Conservation (phyloP, 2,113 vertebrate species). For the Ptilonorhynchus violaceus region DNA sequence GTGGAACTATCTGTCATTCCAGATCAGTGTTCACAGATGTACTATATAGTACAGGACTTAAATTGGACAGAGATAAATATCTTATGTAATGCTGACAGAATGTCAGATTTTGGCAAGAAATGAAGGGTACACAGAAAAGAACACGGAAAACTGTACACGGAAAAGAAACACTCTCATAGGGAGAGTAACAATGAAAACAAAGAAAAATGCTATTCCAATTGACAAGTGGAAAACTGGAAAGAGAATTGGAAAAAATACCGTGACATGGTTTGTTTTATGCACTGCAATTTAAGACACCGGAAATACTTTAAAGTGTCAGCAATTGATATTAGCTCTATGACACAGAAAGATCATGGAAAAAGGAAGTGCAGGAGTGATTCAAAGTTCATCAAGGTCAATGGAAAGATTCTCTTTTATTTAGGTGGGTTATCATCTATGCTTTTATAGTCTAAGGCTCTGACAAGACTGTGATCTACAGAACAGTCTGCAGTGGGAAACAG, state of each 20-base stretch:
- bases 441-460: neutral
- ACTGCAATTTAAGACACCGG: neutral
- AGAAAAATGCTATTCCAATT: neutral
- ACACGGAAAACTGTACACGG: rapidly evolving
- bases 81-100: neutral
- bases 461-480: neutral
- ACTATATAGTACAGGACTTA: neutral
- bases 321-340: neutral
- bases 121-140: neutral
- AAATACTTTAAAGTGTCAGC: neutral
- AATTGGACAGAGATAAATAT: neutral
- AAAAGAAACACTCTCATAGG: neutral
- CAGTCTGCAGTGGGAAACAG: neutral
- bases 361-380: neutral
- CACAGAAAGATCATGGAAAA: neutral
- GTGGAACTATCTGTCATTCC: neutral
- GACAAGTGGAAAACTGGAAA: neutral
- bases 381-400: neutral
- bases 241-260: neutral
- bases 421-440: neutral
- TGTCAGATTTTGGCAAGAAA: neutral
- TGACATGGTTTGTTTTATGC: neutral
- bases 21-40: neutral
- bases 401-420: neutral
- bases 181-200: neutral